These are phyloP conservation scores for Phoxinus dragarum DNA, from an alignment of 2,797 vertebrate species.

Conservation along the genomic window DNA sequence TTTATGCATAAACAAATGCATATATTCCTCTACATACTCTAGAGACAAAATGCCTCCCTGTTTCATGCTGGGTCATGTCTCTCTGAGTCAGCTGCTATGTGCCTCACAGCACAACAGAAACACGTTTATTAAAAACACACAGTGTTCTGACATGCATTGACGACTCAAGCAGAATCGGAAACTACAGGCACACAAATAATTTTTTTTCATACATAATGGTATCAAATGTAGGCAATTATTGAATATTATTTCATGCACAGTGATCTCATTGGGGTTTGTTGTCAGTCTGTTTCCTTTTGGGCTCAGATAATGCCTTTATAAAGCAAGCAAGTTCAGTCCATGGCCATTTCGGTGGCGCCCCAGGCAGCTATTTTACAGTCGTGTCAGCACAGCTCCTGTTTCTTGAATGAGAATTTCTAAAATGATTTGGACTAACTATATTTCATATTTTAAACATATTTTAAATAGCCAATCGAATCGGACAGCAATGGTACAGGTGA, in stretches of 20 bases:
- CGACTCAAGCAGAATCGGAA: neutral
- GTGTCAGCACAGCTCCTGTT: neutral
- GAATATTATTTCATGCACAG: neutral
- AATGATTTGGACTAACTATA: neutral
- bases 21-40: neutral
- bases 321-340: neutral
- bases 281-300: neutral
- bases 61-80: constrained; percentile 42
- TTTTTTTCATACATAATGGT: neutral
- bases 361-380: neutral
- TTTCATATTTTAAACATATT: neutral
- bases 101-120: constrained; percentile 18
- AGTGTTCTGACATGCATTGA: constrained; percentile 26
- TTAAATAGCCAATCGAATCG: neutral
- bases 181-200: neutral
- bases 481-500: too few species aligned
- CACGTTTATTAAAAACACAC: neutral
- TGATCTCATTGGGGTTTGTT: neutral
- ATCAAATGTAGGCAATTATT: neutral
- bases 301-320: neutral
- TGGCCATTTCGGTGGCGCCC: neutral
- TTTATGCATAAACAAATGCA: neutral
- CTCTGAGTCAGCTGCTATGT: constrained; percentile 25
- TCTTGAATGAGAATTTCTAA: neutral
- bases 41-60: neutral